Percentiles rank a stretch among this genome's conserved stretches.
phyloP scores from a whole-genome alignment of 2,888 invertebrate genomes.

The Oscheius sp. region DNA sequence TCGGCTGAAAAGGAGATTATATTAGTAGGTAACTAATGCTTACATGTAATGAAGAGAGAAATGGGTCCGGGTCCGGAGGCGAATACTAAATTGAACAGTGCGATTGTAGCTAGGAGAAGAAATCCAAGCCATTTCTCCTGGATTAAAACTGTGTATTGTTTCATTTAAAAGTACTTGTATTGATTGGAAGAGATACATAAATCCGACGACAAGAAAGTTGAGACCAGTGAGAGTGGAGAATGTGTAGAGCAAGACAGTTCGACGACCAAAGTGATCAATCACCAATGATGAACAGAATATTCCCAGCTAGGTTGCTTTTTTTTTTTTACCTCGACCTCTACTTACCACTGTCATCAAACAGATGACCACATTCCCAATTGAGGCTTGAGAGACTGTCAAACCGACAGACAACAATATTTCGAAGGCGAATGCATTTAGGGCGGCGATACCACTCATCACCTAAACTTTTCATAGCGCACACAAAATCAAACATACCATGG shows the following conservation, averaged over 20 bases:
- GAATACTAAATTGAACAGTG: constrained; percentile 42
- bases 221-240: constrained; percentile 34
- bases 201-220: constrained; percentile 50
- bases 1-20: constrained; percentile 27
- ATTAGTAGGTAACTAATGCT: background rate
- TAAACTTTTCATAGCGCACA: background rate
- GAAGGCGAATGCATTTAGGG: constrained; percentile 45
- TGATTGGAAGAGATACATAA: constrained; percentile 49
- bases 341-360: constrained; percentile 41
- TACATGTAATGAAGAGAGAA: constrained; percentile 42
- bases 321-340: background rate
- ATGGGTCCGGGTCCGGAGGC: constrained; percentile 40
- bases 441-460: constrained; percentile 39
- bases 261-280: constrained; percentile 41
- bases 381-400: constrained; percentile 34
- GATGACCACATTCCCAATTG: constrained; percentile 41
- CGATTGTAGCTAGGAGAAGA: constrained; percentile 38
- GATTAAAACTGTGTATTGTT: background rate
- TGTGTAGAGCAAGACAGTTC: constrained; percentile 39
- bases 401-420: constrained; percentile 40
- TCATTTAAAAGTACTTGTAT: constrained; percentile 34
- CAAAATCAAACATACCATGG: constrained; percentile 20
- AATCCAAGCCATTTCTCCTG: constrained; percentile 36
- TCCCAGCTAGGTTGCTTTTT: constrained; percentile 31
- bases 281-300: constrained; percentile 37